These are phyloP conservation scores for Propsilocerus akamusi DNA, from an alignment of 1,140 invertebrate genomes.

Conservation along the genomic window DNA sequence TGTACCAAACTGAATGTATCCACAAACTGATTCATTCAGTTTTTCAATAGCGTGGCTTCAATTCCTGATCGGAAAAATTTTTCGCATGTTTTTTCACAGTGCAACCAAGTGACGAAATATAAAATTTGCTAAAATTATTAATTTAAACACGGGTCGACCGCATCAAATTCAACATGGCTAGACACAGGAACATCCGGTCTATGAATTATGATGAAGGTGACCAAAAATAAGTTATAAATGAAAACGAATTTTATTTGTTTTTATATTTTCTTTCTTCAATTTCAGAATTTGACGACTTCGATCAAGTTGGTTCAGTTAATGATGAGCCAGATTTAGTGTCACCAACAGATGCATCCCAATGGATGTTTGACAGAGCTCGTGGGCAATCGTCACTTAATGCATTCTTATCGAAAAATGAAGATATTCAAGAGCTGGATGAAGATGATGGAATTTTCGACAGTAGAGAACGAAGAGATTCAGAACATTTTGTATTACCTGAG, in stretches of 20 bases:
- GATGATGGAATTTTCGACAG: slow-evolving; percentile 15
- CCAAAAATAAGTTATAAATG: slow-evolving; percentile 5
- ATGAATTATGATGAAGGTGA: slow-evolving; percentile 54
- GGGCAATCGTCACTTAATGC: slow-evolving; percentile 48
- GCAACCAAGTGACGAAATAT: no score
- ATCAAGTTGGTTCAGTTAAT: slow-evolving; percentile 84
- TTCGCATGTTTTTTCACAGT: no score
- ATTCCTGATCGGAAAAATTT: no score
- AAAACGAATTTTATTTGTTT: slow-evolving; percentile 8
- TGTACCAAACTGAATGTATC: no score
- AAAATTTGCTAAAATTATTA: no score
- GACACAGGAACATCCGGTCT: slow-evolving; percentile 54
- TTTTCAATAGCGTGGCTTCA: no score
- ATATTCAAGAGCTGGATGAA: slow-evolving; percentile 44
- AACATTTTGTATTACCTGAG: slow-evolving; percentile 26
- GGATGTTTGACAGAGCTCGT: slow-evolving; percentile 60
- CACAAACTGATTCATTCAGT: no score
- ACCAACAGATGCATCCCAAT: slow-evolving; percentile 66
- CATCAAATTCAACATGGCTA: slow-evolving; percentile 61
- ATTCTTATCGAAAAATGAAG: slow-evolving; percentile 44
- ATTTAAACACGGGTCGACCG: no score
- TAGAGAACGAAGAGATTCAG: slow-evolving; percentile 19
- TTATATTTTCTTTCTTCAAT: slow-evolving; percentile 10
- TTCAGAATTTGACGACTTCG: slow-evolving; percentile 76
- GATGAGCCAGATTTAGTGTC: slow-evolving; percentile 77